These are phyloP conservation scores for Papilio xuthus DNA, from an alignment of 1,140 invertebrate genomes.

Conservation along the genomic window DNA sequence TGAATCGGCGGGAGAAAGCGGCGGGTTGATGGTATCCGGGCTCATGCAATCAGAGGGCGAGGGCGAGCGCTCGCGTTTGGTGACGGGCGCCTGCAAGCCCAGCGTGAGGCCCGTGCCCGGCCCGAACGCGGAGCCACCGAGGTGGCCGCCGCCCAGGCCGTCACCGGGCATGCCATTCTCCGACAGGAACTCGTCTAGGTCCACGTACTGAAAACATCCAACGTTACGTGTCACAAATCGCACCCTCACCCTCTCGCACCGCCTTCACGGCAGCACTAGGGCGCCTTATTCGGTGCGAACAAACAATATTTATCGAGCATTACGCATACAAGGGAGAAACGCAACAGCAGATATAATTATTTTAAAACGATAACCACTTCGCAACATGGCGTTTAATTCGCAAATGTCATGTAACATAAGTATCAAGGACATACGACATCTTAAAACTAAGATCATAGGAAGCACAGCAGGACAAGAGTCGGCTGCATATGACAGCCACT, in stretches of 20 bases:
- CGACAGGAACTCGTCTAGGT: slow-evolving; percentile 97
- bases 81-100: slow-evolving; percentile 81
- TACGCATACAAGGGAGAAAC: background rate
- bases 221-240: slow-evolving; percentile 49
- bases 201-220: slow-evolving; percentile 91
- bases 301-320: background rate
- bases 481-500: slow-evolving; percentile 46
- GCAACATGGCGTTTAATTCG: background rate
- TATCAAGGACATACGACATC: background rate
- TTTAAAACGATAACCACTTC: background rate
- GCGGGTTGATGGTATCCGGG: slow-evolving; percentile 92
- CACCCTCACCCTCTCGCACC: slow-evolving; percentile 44
- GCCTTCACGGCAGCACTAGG: slow-evolving; percentile 14
- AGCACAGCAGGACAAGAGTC: slow-evolving; percentile 21
- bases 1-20: slow-evolving; percentile 90
- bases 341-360: slow-evolving; percentile 2
- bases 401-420: background rate
- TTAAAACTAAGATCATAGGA: slow-evolving; percentile 10
- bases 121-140: slow-evolving; percentile 82
- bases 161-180: slow-evolving; percentile 95
- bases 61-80: slow-evolving; percentile 91
- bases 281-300: background rate
- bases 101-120: slow-evolving; percentile 81
- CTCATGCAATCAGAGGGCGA: slow-evolving; percentile 93
- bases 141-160: slow-evolving; percentile 84